Evolutionary conservation across 2,888 invertebrate genomes (phyloP).

Genomic region (Morpho helenor): DNA sequence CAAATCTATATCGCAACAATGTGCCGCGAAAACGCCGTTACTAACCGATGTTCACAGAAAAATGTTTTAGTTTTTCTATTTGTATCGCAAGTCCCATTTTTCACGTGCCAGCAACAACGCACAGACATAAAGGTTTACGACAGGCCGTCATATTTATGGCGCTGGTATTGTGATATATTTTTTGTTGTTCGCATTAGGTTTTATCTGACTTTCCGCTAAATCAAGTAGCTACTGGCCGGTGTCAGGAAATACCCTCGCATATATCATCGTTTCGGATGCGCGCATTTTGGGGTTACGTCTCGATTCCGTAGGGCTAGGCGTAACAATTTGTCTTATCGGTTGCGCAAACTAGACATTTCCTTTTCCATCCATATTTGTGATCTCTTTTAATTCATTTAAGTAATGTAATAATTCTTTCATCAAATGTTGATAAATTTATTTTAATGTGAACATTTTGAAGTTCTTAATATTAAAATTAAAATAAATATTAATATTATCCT

Average conservation of each 20-base stretch:
- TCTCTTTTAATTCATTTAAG: conserved; percentile 7
- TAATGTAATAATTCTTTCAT: too few species aligned
- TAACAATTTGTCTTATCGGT: conserved; percentile 65
- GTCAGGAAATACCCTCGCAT: conserved; percentile 76
- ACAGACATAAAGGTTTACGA: conserved; percentile 78
- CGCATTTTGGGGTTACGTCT: conserved; percentile 69
- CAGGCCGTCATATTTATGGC: conserved; percentile 78
- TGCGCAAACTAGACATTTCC: conserved; percentile 46
- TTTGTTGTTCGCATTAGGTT: conserved; percentile 79
- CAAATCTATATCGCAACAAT: conserved; percentile 19
- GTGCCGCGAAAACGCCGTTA: conserved; percentile 28
- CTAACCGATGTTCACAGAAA: conserved; percentile 31
- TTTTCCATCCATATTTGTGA: conserved; percentile 32
- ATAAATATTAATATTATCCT: too few species aligned
- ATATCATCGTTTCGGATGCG: conserved; percentile 70
- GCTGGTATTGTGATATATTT: conserved; percentile 75
- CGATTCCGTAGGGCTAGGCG: conserved; percentile 53
- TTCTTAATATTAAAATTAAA: too few species aligned
- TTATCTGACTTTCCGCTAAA: conserved; percentile 80
- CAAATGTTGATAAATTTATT: too few species aligned
- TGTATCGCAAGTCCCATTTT: conserved; percentile 67
- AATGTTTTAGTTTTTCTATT: conserved; percentile 45
- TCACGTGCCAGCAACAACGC: conserved; percentile 72
- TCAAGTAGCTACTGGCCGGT: conserved; percentile 79
- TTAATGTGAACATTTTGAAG: too few species aligned